Conservation (phyloP, 1,140 invertebrate species). For the Pectinophora gossypiella region DNA sequence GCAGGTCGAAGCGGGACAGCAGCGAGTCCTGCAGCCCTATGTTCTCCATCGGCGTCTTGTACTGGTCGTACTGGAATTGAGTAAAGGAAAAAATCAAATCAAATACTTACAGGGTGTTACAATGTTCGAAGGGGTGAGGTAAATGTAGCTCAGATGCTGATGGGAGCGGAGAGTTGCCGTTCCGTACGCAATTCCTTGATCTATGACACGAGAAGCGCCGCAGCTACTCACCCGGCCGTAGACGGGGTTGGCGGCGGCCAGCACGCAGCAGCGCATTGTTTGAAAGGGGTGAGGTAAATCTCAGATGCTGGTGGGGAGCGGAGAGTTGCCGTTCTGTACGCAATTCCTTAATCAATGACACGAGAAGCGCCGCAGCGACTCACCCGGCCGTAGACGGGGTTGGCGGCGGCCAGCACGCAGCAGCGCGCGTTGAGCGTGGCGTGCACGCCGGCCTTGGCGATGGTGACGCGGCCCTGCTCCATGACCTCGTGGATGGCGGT, state of each 20-base stretch:
- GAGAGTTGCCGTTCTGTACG: no score
- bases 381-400: constrained; percentile 98
- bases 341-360: no score
- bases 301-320: no score
- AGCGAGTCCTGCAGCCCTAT: constrained; percentile 99
- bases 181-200: no score
- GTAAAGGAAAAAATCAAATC: no score
- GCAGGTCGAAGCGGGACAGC: constrained; percentile 97
- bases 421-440: constrained; percentile 98
- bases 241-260: constrained; percentile 99
- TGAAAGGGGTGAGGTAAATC: not conserved
- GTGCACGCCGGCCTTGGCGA: constrained; percentile 99
- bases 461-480: constrained; percentile 97
- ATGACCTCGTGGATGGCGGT: constrained; percentile 99
- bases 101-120: no score
- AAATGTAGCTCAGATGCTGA: no score
- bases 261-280: constrained; percentile 96
- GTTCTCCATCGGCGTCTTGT: constrained; percentile 99
- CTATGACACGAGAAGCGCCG: no score
- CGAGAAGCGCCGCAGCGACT: no score
- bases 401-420: constrained; percentile 98
- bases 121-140: not conserved
- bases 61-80: constrained; percentile 97
- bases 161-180: no score
- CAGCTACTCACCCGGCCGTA: constrained; percentile 89